Evolutionary conservation across 1,140 invertebrate species (phyloP), one percentile per base, ranked within the genome.

Genomic region (Drosophila novamexicana): DNA sequence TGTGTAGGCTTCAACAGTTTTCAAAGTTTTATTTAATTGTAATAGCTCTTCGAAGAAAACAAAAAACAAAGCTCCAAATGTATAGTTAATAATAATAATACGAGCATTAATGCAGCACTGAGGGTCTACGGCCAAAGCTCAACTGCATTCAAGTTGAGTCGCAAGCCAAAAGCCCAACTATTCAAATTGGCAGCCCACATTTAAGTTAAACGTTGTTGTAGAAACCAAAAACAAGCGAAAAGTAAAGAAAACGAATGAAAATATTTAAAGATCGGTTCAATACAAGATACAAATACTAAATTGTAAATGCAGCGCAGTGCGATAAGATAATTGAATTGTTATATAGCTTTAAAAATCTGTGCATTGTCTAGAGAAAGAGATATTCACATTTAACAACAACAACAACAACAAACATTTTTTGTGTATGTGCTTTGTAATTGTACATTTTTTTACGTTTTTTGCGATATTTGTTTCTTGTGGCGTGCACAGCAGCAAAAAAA

Each of bases 341-440:
- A 74, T 69, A 74, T 74, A 74, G 71, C 71, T 74, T 74, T 74
- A 74, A 73, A 66, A 59, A 59, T 14, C 44, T 73, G 40, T 73
- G 70, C 47, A 72, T 71, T 71, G 69, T 34, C 40, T 8, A 42
- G 29, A 52, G 29, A 34, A 52, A 32, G 44, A 14, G 34, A 64
- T 57, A 65, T 71, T 65, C 63, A 59, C 42, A 68, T 36, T 47
- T 42, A 53, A 70, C 39, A 67, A 32, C 12, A 65, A 72, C 34
- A 66, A 50, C 54, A 67, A 69, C 32, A 70, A 56, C 36, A 72
- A 67, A 69, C 54, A 58, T 64, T 76, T 52, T 59, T 64, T 54
- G 70, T 88, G 53, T 47, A 61, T 80, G 69, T 88, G 84, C 56
- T 83, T 81, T 88, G 80, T 88, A 88, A 77, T 83, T 89, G 83